Percentiles rank a stretch among this genome's conserved stretches.
phyloP scores from a whole-genome alignment of 2,797 vertebrate genomes.

The Prionace glauca region DNA sequence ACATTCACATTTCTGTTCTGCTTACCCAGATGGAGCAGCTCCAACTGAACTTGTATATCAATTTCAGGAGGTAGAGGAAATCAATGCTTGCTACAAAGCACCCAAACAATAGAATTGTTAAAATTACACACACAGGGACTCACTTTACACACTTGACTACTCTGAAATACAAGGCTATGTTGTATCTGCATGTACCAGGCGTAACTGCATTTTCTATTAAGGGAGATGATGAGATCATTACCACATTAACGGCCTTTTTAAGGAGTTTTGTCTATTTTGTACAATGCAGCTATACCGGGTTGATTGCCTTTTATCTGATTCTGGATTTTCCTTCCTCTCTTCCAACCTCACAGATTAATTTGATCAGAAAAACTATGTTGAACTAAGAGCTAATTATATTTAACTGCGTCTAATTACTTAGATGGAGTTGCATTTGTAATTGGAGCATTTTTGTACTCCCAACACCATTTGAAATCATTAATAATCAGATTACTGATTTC shows the following conservation, averaged over 20 bases:
- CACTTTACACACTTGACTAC: background rate
- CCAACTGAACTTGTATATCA: background rate
- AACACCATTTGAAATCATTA: background rate
- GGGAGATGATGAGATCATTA: background rate
- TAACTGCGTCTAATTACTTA: background rate
- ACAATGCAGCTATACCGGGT: background rate
- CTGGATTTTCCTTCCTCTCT: constrained; percentile 8
- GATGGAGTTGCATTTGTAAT: background rate
- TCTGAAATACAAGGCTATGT: background rate
- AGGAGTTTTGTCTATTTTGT: background rate
- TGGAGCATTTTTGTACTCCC: background rate
- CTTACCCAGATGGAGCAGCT: background rate
- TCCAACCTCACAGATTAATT: background rate
- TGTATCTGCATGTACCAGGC: background rate
- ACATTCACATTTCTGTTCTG: background rate
- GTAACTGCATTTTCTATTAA: background rate
- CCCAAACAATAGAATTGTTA: background rate
- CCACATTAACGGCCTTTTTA: background rate
- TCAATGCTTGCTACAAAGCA: background rate
- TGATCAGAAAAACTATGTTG: background rate
- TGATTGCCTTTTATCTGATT: background rate
- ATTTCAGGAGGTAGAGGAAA: background rate
- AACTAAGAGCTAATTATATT: background rate
- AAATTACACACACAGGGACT: background rate
- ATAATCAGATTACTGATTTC: background rate